These are phyloP conservation scores for Cryptotermes secundus DNA, from an alignment of 1,140 invertebrate species.

Conservation along the genomic window DNA sequence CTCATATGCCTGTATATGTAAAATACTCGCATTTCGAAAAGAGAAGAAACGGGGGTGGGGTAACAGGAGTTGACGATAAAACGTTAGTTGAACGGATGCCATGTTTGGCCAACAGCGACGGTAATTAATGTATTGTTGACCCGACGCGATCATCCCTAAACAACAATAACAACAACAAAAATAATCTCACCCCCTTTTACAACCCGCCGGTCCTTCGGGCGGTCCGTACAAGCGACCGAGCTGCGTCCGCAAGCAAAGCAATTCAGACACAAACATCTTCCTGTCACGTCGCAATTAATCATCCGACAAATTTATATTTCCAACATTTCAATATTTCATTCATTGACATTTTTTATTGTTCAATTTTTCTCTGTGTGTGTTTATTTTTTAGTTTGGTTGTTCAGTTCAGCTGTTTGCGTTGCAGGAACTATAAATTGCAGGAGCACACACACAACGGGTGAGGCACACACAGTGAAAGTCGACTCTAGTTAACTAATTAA, in stretches of 20 bases:
- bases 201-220: not conserved
- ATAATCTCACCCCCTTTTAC: not conserved
- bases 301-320: not conserved
- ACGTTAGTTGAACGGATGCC: not conserved
- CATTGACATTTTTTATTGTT: not conserved
- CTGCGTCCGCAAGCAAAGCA: not conserved
- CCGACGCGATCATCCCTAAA: not conserved
- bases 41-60: no score
- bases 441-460: no score
- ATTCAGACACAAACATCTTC: not conserved
- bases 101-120: not conserved
- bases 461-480: no score
- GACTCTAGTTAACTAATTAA: no score
- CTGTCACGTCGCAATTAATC: not conserved
- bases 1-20: no score
- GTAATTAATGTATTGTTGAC: constrained; percentile 12
- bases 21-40: no score
- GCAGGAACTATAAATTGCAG: no score
- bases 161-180: not conserved
- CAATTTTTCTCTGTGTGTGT: no score
- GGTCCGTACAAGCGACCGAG: not conserved
- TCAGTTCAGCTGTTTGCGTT: not conserved
- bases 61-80: not conserved
- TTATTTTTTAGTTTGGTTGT: no score
- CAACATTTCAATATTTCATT: not conserved